A percentile compares a stretch with the other conserved stretches of the same genome.
Evolutionary conservation across 2,888 invertebrate species (phyloP).

Genomic region (Nycteola revayana): DNA sequence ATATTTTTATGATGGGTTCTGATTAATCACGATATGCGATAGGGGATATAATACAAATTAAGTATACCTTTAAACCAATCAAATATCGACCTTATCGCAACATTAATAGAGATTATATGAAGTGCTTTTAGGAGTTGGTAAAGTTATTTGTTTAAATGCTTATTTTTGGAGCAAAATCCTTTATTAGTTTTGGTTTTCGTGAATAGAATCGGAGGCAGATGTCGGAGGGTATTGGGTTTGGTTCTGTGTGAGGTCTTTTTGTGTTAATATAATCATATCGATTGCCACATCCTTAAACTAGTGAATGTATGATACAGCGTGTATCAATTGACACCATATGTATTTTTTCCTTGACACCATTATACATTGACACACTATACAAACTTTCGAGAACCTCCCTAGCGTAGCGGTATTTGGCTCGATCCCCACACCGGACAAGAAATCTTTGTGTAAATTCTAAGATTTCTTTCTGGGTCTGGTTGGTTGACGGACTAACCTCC

Average conservation of each 20-base stretch:
- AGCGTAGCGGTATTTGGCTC: too few species aligned
- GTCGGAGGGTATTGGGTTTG: conserved; percentile 12
- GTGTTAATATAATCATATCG: conserved; percentile 18
- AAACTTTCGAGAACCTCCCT: too few species aligned
- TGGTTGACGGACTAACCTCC: too few species aligned
- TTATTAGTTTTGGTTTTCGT: conserved; percentile 33
- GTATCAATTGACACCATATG: too few species aligned
- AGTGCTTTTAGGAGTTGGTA: conserved; percentile 2
- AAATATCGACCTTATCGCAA: conserved; percentile 3
- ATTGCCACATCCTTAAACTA: too few species aligned
- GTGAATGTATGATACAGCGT: too few species aligned
- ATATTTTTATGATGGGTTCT: conserved; percentile 35
- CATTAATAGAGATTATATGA: background rate
- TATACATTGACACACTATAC: too few species aligned
- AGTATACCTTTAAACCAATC: background rate
- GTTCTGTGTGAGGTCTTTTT: conserved; percentile 16
- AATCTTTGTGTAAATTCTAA: too few species aligned
- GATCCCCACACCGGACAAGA: too few species aligned
- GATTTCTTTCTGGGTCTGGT: too few species aligned
- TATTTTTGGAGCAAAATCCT: conserved; percentile 29
- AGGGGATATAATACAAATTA: conserved; percentile 20
- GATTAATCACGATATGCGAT: conserved; percentile 25
- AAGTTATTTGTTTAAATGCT: conserved; percentile 31
- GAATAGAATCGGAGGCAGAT: conserved; percentile 30
- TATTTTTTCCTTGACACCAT: too few species aligned